phyloP scores from a whole-genome alignment of 2,888 invertebrate species.

The Agrenia bidenticulata region DNA sequence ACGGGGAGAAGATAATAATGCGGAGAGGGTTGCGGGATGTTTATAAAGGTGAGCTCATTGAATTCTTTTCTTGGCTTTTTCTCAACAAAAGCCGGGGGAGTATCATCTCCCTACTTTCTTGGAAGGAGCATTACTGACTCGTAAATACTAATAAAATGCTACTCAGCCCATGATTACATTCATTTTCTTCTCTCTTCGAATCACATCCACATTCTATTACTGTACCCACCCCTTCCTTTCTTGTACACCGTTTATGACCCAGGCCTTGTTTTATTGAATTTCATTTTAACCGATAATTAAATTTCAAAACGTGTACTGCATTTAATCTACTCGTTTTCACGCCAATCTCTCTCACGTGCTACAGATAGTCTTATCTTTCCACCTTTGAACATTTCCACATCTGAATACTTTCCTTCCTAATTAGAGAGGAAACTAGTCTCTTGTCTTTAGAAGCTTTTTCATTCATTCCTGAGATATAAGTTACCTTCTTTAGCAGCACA shows the following conservation, averaged over 20 bases:
- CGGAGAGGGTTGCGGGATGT: slow-evolving; percentile 57
- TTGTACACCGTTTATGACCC: background rate
- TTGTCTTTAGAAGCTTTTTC: too few species aligned
- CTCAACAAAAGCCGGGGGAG: background rate
- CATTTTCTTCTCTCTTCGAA: slow-evolving; percentile 16
- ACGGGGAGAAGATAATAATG: slow-evolving; percentile 60
- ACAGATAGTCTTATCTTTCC: too few species aligned
- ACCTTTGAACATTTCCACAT: too few species aligned
- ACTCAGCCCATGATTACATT: slow-evolving; percentile 21
- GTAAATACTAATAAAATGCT: slow-evolving; percentile 30
- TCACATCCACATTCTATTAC: slow-evolving; percentile 5
- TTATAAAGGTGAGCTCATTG: slow-evolving; percentile 57
- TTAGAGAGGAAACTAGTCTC: too few species aligned
- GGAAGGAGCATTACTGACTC: slow-evolving; percentile 14
- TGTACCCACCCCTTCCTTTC: background rate
- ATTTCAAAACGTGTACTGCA: slow-evolving; percentile 4
- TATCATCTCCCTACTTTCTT: slow-evolving; percentile 7
- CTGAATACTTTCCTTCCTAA: too few species aligned
- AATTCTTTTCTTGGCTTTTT: slow-evolving; percentile 8
- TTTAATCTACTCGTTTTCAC: background rate
- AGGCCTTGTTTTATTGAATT: slow-evolving; percentile 4
- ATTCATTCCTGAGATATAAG: too few species aligned
- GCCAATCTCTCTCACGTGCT: too few species aligned
- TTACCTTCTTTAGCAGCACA: too few species aligned
- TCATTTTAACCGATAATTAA: slow-evolving; percentile 14